Evolutionary conservation across 1,140 invertebrate species (phyloP), one percentile per base, ranked within the genome.

Genomic region (Drosophila santomea): DNA sequence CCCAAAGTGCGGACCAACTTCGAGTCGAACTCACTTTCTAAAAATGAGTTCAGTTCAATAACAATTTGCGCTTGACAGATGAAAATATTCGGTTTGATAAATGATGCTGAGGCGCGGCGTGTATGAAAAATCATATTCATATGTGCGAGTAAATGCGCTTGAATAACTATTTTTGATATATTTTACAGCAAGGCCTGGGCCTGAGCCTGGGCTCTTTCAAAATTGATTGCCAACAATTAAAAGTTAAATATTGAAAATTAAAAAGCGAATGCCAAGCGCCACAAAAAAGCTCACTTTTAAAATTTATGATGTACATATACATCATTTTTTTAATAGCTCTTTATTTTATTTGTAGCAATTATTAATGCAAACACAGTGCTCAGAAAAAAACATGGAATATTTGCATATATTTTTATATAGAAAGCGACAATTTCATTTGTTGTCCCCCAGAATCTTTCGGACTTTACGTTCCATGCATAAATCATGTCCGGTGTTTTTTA

Each of bases 261-360:
- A 88, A 88, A 80, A 76, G 84, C 80, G 58, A 83, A 66, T 80
- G 72, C 48, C 64, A 55, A 67, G 44, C 47, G 35, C 51, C 55
- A 14, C 35, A 74, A 56, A 80, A 57, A 35, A 25, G 25, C 28
- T 17, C n/a, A 20, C 48, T 38, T 32, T n/a, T 64, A 50, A 64
- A 74, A 62, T 74, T 52, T 75, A 63, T 74, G 58, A 72, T 54
- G 32, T 38, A 25, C 57, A 7, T 60, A 66, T 60, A 57, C 35
- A 43, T 60, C 17, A 51, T 56, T 68, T 68, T 74, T 71, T 86
- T 68, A 73, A 83, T 88, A 86, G 67, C 75, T 83, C 67, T 72
- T 88, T 88, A 89, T 88, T 86, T 88, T 88, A 88, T 88, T 88
- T 88, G 84, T 81, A 71, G 79, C 84, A 88, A 88, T 88, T 88